Evolutionary conservation across 2,113 vertebrate genomes (phyloP).

Genomic region (Scatophagus argus): DNA sequence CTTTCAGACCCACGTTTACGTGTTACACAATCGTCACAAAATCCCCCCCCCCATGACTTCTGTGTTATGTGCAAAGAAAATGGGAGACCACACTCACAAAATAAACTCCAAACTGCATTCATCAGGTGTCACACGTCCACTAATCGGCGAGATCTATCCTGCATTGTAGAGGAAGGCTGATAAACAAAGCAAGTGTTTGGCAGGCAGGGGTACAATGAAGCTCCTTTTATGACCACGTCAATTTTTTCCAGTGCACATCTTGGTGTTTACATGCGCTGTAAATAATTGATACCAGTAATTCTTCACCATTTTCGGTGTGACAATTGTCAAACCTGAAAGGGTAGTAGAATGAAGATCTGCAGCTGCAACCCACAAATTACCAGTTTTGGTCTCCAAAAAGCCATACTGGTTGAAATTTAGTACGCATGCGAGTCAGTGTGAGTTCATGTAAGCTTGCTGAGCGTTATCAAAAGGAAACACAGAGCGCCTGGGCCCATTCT

Average conservation of each 20-base stretch:
- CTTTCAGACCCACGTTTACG: constrained; percentile 21
- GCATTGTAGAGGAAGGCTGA: constrained; percentile 4
- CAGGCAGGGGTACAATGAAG: constrained; percentile 31
- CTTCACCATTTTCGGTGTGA: not conserved
- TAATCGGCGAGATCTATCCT: constrained; percentile 2
- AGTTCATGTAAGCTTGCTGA: constrained; percentile 21
- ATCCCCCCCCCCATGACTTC: not conserved
- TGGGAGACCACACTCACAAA: not conserved
- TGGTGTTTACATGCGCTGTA: not conserved
- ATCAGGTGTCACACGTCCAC: constrained; percentile 27
- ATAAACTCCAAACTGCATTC: constrained; percentile 32
- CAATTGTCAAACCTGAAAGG: not conserved
- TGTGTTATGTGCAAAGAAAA: constrained; percentile 9
- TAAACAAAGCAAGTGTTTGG: not conserved
- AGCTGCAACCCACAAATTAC: not conserved
- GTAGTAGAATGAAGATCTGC: not conserved
- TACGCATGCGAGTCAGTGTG: not conserved
- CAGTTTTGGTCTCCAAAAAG: not conserved
- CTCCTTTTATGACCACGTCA: constrained; percentile 20
- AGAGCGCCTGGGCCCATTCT: constrained; percentile 30
- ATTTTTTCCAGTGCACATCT: not conserved
- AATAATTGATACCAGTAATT: not conserved
- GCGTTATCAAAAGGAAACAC: constrained; percentile 78
- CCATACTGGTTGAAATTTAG: not conserved
- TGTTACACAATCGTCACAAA: constrained; percentile 11